Evolutionary conservation across 2,888 invertebrate species (phyloP), one percentile per base, ranked within the genome.

Genomic region (Itoplectis maculator): DNA sequence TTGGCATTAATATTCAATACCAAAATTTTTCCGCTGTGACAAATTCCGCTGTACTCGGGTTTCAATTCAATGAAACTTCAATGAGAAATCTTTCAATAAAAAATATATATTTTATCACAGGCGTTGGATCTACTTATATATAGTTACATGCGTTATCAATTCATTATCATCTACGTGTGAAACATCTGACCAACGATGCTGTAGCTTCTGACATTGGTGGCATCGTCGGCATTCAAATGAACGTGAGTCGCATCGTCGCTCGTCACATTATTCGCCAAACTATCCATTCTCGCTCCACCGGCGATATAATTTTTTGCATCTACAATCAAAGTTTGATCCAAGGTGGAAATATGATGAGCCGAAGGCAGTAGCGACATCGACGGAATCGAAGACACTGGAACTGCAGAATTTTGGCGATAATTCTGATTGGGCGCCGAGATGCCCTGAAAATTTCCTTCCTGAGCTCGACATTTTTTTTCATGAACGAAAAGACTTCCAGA

Each of bases 401-500:
- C 20, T 6, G 54, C 37, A 20, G 40, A 82, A 15, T 81, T 69
- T 45, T 86, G 82, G 61, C 77, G 68, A 65, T 86, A 88, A 75
- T 73, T 84, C 13, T 86, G 86, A 3, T 72, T 70, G 47, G 86
- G 86, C 42, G 45, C 23, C 0, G 85, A 8, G 0, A 61, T 51
- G 7, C 83, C n/a, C 20, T 87, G 89, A 80, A 86, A 87, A 81
- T 61, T 84, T 15, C 54, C 85, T 8, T 59, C 49, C 35, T 80
- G 82, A 35, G 84, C 84, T 56, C 84, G 86, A 73, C 87, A 87
- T 49, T 91, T 92, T 78, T 90, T 91, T 37, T 91, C 91, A 45
- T 92, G 92, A 0, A 91, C 92, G 40, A 92, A 92, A 18, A 92
- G 84, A 79, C 92, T 92, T 1, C 92, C 92, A 0, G 91, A 91